Evolutionary conservation across 2,888 invertebrate genomes (phyloP), one percentile per base, ranked within the genome.

Genomic region (Hetaerina titia): DNA sequence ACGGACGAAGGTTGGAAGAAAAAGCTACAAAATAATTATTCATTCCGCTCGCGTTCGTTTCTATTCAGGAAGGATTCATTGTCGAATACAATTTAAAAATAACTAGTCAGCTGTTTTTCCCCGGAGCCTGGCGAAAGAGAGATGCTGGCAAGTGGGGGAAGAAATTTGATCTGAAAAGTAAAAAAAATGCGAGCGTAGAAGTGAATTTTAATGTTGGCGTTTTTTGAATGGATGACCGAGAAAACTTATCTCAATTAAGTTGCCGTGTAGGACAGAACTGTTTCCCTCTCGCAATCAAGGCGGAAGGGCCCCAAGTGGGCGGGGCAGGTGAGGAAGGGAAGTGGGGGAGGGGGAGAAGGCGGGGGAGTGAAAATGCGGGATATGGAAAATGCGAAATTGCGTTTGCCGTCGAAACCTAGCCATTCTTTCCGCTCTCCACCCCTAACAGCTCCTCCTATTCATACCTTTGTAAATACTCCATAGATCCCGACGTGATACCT

Each of bases 41-140:
- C n/a, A 89, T 89, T 57, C 57, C 58, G 19, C 58, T 15, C 89
- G 8, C 22, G 89, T 89, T 89, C 25, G 31, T 81, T 81, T 25
- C 31, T 31, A 31, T 81, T 81, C 25, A 81, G 4, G 11, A 9
- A 31, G 25, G 17, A 57, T n/a, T 58, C 57, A 89, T 89, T 19
- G 89, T 89, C 89, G 89, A 89, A 89, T 89, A 58, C 22, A 57
- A 89, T 89, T 89, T 57, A 89, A 89, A 81, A 89, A 57, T 89
- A 89, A 89, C 88, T 56, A 31, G 88, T 88, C 88, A 89, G 58
- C 22, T 89, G 89, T 2, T 56, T 58, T 89, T 22, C n/a, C 5
- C 89, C n/a, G 89, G 89, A 45, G 1, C 4, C 45, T 45, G 45
- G 45, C 45, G 45, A 45, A 45, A 45, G 45, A 45, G 45, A 45